Percentiles rank a stretch among this genome's conserved stretches.
Conservation (phyloP, 1,140 invertebrate genomes). For the Helicorthomorpha holstii region DNA sequence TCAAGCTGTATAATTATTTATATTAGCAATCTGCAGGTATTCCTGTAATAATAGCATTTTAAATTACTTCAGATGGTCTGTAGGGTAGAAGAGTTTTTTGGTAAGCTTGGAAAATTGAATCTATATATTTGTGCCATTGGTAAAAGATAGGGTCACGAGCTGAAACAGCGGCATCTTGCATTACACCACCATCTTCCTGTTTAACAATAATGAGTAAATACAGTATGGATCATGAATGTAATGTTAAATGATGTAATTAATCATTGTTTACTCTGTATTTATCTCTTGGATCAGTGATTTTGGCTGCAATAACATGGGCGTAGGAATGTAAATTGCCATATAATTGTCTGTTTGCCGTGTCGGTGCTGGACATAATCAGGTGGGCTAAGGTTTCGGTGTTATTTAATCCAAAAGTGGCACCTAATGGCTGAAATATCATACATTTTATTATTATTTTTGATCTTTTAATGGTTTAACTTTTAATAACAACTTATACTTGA, state of each 20-base stretch:
- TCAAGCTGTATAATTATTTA: neutral
- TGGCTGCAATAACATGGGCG: constrained; percentile 17
- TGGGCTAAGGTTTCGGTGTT: constrained; percentile 15
- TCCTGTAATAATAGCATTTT: no score
- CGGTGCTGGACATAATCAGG: constrained; percentile 7
- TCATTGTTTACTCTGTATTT: constrained; percentile 7
- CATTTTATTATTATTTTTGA: no score
- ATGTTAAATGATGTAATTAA: neutral
- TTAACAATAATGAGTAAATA: no score
- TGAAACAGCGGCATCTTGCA: constrained; percentile 10
- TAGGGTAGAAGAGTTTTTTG: constrained; percentile 14
- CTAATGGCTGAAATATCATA: no score
- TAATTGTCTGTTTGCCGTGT: constrained; percentile 9
- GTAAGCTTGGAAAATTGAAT: constrained; percentile 14
- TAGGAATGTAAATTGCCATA: constrained; percentile 20
- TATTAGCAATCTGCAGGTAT: neutral
- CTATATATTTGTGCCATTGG: constrained; percentile 16
- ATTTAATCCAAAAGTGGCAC: constrained; percentile 11
- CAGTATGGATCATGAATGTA: no score
- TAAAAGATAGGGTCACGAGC: constrained; percentile 16
- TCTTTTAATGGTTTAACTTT: no score
- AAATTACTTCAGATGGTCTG: neutral
- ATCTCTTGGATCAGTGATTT: constrained; percentile 14
- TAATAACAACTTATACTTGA: constrained; percentile 22
- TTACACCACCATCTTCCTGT: constrained; percentile 10